Conservation (phyloP, 2,113 vertebrate species). For the Holacanthus passer region DNA sequence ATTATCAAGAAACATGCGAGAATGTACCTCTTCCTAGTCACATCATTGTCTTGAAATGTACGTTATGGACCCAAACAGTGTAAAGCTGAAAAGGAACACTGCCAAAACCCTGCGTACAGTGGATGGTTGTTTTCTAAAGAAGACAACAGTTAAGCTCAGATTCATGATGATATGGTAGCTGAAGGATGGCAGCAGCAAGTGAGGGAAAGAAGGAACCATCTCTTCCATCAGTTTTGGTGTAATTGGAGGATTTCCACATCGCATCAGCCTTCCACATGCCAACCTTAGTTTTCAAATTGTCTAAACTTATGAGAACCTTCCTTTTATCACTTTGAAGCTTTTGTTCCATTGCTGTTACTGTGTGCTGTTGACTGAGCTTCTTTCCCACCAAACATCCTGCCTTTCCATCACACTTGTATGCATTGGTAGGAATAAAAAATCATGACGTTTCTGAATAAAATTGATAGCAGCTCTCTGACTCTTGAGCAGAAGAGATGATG, state of each 20-base stretch:
- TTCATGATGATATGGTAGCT: slow-evolving; percentile 3
- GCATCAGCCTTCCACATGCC: background rate
- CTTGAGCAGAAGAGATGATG: slow-evolving; percentile 26
- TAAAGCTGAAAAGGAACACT: background rate
- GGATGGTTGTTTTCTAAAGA: background rate
- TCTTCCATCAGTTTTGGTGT: background rate
- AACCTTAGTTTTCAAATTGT: background rate
- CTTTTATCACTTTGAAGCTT: background rate
- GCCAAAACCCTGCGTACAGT: background rate
- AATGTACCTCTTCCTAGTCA: background rate
- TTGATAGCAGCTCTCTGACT: background rate
- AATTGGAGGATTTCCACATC: background rate
- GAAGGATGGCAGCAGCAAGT: background rate
- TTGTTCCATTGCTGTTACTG: background rate
- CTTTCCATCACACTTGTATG: background rate
- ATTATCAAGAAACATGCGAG: background rate
- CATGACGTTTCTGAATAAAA: background rate
- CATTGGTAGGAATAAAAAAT: background rate
- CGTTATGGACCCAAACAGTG: background rate
- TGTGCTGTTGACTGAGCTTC: background rate
- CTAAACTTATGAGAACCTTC: background rate
- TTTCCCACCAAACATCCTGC: background rate
- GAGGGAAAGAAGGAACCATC: background rate
- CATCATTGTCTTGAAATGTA: background rate
- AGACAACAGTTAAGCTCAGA: background rate